Evolutionary conservation across 2,888 invertebrate genomes (phyloP).

Genomic region (Xanthorhoe designata): DNA sequence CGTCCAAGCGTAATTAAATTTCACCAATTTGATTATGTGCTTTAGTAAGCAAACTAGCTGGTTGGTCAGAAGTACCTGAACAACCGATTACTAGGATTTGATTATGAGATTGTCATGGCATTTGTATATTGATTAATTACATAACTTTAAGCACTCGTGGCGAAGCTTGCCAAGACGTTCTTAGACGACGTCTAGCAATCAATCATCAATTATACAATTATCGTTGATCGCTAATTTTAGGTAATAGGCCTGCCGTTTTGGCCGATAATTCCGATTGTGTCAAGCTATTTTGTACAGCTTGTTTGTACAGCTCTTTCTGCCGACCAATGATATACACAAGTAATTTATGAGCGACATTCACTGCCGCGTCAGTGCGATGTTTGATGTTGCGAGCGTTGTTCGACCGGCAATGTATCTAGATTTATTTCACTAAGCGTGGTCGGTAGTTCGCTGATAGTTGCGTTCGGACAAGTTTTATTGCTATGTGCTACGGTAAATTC

Average conservation of each 20-base stretch:
- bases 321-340: constrained; percentile 22
- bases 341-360: constrained; percentile 68
- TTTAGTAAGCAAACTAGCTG: constrained; percentile 6
- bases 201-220: too few relatives aligned
- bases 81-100: background rate
- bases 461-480: constrained; percentile 29
- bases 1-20: constrained; percentile 19
- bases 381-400: constrained; percentile 55
- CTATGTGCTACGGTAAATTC: constrained; percentile 1
- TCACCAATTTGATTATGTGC: constrained; percentile 22
- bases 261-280: background rate
- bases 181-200: too few relatives aligned
- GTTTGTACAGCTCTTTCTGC: constrained; percentile 11
- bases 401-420: constrained; percentile 54
- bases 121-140: too few relatives aligned
- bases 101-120: too few relatives aligned
- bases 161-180: too few relatives aligned
- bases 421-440: constrained; percentile 48
- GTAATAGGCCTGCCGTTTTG: too few relatives aligned
- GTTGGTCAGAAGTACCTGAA: constrained; percentile 5
- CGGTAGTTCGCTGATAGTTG: constrained; percentile 27
- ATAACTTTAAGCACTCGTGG: too few relatives aligned
- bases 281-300: background rate
- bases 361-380: constrained; percentile 59
- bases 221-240: too few relatives aligned